Conservation (phyloP, 2,797 vertebrate species). For the Varecia variegata region DNA sequence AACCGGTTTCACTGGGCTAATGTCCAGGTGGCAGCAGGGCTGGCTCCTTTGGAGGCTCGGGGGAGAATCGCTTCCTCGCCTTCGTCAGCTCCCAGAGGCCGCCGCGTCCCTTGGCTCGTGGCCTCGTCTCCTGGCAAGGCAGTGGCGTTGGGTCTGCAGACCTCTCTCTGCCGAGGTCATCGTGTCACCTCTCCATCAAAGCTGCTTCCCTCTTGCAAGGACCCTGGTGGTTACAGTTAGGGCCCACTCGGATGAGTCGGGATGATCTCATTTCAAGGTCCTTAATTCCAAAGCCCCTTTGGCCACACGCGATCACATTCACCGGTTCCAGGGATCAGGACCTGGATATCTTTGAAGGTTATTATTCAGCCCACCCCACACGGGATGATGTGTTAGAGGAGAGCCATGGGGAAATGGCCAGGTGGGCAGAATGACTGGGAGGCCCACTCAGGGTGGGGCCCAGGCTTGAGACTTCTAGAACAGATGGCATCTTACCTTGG, state of each 20-base stretch:
- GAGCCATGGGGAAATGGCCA: background rate
- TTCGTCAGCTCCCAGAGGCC: background rate
- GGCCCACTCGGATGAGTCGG: background rate
- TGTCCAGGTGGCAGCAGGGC: background rate
- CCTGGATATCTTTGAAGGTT: background rate
- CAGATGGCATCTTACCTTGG: background rate
- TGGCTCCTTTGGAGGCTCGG: background rate
- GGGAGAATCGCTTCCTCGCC: background rate
- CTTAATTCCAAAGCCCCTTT: background rate
- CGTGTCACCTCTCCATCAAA: background rate
- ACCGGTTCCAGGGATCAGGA: background rate
- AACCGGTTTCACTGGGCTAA: background rate
- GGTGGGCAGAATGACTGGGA: background rate
- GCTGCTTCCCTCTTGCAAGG: background rate
- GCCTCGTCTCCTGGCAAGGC: background rate
- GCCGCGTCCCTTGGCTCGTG: background rate
- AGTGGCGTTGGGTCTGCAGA: background rate
- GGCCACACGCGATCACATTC: background rate
- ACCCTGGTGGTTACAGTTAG: background rate
- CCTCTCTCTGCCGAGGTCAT: background rate
- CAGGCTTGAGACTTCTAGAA: background rate
- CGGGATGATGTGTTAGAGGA: background rate
- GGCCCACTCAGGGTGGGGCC: background rate
- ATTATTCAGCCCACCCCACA: background rate
- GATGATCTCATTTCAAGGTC: background rate